Evolutionary conservation across 2,113 vertebrate genomes (phyloP).

Genomic region (Datnioides undecimradiatus): DNA sequence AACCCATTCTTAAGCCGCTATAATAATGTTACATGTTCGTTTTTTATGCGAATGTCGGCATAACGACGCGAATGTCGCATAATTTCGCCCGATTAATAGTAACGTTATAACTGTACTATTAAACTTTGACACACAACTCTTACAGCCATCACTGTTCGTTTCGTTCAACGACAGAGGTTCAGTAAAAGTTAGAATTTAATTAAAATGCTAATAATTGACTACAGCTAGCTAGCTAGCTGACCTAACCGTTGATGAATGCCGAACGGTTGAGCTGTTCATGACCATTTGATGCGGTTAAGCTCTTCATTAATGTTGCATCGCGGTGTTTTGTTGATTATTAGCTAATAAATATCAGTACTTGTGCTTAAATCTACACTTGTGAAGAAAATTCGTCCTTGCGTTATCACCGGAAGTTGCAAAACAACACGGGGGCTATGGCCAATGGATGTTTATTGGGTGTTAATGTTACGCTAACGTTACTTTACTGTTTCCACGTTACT

Average conservation of each 20-base stretch:
- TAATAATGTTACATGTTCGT: too few species aligned
- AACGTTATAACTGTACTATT: not conserved
- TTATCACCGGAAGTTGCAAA: not conserved
- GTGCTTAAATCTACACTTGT: accelerated
- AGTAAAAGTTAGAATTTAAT: not conserved
- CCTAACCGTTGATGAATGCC: not conserved
- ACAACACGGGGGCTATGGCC: not conserved
- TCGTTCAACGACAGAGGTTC: not conserved
- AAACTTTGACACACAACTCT: not conserved
- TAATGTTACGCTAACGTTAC: not conserved
- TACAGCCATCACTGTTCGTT: accelerated
- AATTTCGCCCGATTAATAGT: not conserved
- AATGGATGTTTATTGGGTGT: too few species aligned
- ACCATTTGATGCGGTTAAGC: not conserved
- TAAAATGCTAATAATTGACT: not conserved
- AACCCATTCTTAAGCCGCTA: too few species aligned
- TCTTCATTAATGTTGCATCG: not conserved
- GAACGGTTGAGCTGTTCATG: not conserved
- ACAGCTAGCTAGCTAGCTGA: not conserved
- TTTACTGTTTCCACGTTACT: too few species aligned
- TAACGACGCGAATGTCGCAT: not conserved
- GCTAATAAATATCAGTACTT: not conserved
- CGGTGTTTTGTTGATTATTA: not conserved
- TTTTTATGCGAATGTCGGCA: not conserved
- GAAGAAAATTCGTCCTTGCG: too few species aligned